A percentile compares a stretch with the other conserved stretches of the same genome.
Evolutionary conservation across 2,888 invertebrate species (phyloP).

Genomic region (Barypeithes pellucidus): DNA sequence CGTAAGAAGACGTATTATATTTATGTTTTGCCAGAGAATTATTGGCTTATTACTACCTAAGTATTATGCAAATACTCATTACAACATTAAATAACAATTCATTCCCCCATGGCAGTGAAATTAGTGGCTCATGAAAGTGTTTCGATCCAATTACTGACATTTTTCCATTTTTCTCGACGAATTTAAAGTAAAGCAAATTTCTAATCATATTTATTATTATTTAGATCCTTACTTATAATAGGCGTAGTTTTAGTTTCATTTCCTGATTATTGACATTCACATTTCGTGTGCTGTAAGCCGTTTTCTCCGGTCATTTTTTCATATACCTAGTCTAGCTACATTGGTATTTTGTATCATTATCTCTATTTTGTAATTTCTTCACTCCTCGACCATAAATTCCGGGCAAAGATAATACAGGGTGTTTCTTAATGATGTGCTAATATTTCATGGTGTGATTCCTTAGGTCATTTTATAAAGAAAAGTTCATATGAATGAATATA

Average conservation of each 20-base stretch:
- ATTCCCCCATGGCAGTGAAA: conserved; percentile 4
- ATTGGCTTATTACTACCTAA: neutral
- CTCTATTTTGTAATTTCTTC: neutral
- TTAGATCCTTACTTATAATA: neutral
- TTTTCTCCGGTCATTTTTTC: conserved; percentile 8
- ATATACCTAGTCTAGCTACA: neutral
- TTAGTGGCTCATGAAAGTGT: neutral
- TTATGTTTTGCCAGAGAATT: neutral
- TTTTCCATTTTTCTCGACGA: neutral
- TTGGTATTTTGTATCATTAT: neutral
- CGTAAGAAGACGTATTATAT: too few species aligned
- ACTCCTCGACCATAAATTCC: too few species aligned
- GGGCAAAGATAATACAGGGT: too few species aligned
- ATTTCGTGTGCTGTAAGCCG: neutral
- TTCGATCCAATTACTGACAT: neutral
- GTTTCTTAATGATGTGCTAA: too few species aligned
- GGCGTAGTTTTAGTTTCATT: neutral
- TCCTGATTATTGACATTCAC: conserved; percentile 20
- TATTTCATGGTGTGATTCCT: too few species aligned
- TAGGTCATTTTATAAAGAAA: too few species aligned
- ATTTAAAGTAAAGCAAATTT: conserved; percentile 20
- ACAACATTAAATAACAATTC: neutral
- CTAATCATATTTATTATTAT: neutral
- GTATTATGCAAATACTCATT: neutral
- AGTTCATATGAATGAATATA: too few species aligned